Base-by-base conservation (phyloP, 92 coral and sea anemone species). In the Muricea muricata region DNA sequence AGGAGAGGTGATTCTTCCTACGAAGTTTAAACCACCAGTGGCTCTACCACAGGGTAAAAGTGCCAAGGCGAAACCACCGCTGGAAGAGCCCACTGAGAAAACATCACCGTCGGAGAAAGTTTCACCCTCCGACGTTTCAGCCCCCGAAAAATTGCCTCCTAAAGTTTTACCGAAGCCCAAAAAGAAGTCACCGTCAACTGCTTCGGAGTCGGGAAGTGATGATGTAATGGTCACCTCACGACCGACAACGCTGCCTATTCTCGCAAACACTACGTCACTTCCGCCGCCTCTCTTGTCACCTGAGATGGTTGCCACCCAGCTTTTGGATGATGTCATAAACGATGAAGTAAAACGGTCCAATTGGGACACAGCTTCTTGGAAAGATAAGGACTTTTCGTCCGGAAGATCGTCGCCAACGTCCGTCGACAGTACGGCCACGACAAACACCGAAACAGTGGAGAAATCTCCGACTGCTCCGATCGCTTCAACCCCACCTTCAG, bases 341-440 rank as follows among this genome's bases (percentile, higher is more conserved):
- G 91, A 68, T n/a, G 99, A 97, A 82, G 99, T 91, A 13, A 95
- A 93, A 75, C 89, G 97, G 17, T 97, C 93, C 66, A 97, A 93
- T 56, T 97, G 99, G 99, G 94, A 97, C 75, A 89, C 94, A 73
- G 94, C 90, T 41, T 97, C 99, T 17, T 97, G 99, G 99, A 91
- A 91, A 32, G 80, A 75, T 39, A 73, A 42, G 31, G 81, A 29
- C 31, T 33, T 18, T 24, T 37, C 76, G 4, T 37, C 76, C 11
- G 50, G 14, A 14, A 18, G 26, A 35, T n/a, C 76, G 0, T 76
- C 81, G 9, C 81, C 81, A 0, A 56, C 41, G 71, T 32, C 50
- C 9, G 11, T 65, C 1, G 37, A n/a, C 32, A 12, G 41, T 20
- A n/a, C 82, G 3, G 32, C 24, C 30, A 39, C 39, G 70, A 63